Evolutionary conservation across 2,888 invertebrate species (phyloP).

Genomic region (Mantis religiosa): DNA sequence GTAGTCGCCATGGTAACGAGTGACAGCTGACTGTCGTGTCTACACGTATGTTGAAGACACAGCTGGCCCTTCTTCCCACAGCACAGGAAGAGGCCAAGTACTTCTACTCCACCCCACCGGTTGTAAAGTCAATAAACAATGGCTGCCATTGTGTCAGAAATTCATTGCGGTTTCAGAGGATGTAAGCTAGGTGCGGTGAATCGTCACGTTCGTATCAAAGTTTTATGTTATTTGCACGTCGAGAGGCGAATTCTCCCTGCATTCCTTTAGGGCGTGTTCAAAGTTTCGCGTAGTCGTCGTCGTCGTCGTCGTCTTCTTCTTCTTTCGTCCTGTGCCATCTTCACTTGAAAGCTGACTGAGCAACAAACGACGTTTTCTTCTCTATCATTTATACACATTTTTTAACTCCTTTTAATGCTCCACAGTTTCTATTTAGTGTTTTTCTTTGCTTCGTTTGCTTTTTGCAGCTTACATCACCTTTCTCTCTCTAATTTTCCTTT

Average conservation of each 20-base stretch:
- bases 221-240: not conserved
- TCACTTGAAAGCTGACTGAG: not conserved
- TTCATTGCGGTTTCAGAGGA: not conserved
- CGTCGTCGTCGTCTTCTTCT: not conserved
- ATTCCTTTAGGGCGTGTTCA: not conserved
- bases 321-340: not conserved
- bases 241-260: not conserved
- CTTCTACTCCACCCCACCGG: not conserved
- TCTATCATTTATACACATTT: no score
- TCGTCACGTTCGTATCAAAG: not conserved
- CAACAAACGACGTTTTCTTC: no score
- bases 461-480: no score
- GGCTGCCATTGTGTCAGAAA: not conserved
- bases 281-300: not conserved
- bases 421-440: no score
- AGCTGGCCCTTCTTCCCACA: not conserved
- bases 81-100: not conserved
- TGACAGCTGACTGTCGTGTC: not conserved
- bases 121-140: not conserved
- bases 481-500: no score
- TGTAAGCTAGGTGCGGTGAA: not conserved
- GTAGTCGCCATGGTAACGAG: not conserved
- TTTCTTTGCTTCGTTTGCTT: no score
- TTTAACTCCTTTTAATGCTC: no score
- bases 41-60: not conserved